Conservation (phyloP, 2,888 invertebrate species). For the Pterostichus niger region DNA sequence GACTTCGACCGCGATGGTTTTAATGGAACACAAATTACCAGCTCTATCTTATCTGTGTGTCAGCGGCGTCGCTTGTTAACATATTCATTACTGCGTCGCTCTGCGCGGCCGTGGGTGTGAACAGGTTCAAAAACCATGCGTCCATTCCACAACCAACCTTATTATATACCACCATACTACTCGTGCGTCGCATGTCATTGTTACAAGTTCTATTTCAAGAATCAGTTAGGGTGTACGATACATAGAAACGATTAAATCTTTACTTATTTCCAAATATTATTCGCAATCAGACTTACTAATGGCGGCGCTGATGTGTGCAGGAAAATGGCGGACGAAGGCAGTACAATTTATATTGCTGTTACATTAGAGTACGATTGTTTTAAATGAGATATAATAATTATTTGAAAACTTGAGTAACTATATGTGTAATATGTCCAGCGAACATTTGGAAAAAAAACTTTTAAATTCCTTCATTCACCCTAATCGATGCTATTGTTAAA, state of each 20-base stretch:
- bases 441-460: too few relatives aligned
- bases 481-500: too few relatives aligned
- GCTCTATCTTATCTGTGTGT: conserved; percentile 62
- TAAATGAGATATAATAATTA: too few relatives aligned
- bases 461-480: too few relatives aligned
- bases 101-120: conserved; percentile 28
- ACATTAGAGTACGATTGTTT: too few relatives aligned
- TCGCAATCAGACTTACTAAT: too few relatives aligned
- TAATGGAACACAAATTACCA: conserved; percentile 65
- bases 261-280: too few relatives aligned
- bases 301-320: too few relatives aligned
- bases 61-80: conserved; percentile 62
- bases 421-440: too few relatives aligned
- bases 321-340: too few relatives aligned
- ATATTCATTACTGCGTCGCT: conserved; percentile 62
- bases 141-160: not conserved
- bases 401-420: too few relatives aligned
- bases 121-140: conserved; percentile 25
- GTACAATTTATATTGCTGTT: too few relatives aligned
- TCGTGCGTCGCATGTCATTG: not conserved
- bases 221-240: not conserved
- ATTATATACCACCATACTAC: not conserved
- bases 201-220: not conserved
- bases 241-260: not conserved
- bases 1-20: conserved; percentile 42